Percentiles rank a stretch among this genome's conserved stretches.
Evolutionary conservation across 2,888 invertebrate species (phyloP).

Genomic region (Stenodema calcarata): DNA sequence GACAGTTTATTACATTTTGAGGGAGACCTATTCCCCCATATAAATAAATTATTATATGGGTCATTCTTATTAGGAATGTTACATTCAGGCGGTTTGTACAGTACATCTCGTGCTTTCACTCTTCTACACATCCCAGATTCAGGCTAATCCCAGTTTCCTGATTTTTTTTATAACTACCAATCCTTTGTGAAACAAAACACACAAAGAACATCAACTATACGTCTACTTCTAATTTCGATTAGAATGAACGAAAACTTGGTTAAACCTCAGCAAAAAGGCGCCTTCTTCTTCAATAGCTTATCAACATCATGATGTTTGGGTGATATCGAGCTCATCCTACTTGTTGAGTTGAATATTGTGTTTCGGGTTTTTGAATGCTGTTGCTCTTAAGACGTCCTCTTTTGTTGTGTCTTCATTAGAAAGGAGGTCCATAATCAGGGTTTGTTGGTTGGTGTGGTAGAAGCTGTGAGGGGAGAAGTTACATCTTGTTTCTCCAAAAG

Average conservation of each 20-base stretch:
- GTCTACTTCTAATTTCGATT: background rate
- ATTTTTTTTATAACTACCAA: background rate
- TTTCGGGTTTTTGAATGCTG: background rate
- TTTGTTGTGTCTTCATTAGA: background rate
- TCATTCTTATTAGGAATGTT: background rate
- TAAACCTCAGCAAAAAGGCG: background rate
- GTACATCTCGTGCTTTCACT: background rate
- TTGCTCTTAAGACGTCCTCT: background rate
- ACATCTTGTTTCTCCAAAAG: background rate
- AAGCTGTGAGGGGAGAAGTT: background rate
- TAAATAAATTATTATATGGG: too few species aligned
- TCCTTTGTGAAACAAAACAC: background rate
- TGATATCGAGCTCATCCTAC: slow-evolving; percentile 14
- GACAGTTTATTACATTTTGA: too few species aligned
- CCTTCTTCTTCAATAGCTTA: background rate
- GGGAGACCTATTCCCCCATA: too few species aligned
- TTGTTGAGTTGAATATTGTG: slow-evolving; percentile 15
- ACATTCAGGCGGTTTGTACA: too few species aligned
- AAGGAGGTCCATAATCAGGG: background rate
- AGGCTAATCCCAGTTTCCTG: background rate
- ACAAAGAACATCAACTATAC: background rate
- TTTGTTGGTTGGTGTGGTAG: background rate
- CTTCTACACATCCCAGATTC: background rate
- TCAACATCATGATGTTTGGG: slow-evolving; percentile 11
- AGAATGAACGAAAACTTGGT: background rate